Conservation (phyloP, 2,888 invertebrate genomes). For the Eupithecia inturbata region DNA sequence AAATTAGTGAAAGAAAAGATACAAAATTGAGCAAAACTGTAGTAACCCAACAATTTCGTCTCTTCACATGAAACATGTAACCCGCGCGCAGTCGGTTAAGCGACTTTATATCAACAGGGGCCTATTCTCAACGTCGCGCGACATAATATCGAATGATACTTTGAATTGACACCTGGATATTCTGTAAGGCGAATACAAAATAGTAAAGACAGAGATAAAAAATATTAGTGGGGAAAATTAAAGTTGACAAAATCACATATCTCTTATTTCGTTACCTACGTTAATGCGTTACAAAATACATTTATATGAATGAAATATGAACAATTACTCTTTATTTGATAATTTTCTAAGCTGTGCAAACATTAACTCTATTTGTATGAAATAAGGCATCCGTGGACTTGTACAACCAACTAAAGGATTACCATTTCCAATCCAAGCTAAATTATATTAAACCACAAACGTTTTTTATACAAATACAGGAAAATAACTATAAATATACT, state of each 20-base stretch:
- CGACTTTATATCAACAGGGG: slow-evolving; percentile 2
- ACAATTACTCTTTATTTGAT: not conserved
- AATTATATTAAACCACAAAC: not conserved
- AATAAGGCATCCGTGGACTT: not conserved
- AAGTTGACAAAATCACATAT: not conserved
- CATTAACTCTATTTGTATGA: not conserved
- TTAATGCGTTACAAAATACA: not conserved
- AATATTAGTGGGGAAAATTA: not conserved
- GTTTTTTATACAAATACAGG: not conserved
- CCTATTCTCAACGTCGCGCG: slow-evolving; percentile 6
- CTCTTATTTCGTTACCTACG: not conserved
- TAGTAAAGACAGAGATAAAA: not conserved
- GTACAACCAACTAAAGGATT: not conserved
- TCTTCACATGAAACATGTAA: not conserved
- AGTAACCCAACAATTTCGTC: slow-evolving; percentile 13
- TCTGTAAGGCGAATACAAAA: not conserved
- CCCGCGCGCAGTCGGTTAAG: not conserved
- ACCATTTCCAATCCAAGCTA: not conserved
- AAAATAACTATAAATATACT: not conserved
- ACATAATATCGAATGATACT: not conserved
- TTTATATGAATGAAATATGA: not conserved
- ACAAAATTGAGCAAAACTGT: slow-evolving; percentile 50
- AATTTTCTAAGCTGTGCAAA: not conserved
- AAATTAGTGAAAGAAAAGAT: slow-evolving; percentile 58
- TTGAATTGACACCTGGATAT: not conserved